Evolutionary conservation across 2,797 vertebrate genomes (phyloP).

Genomic region (Picus viridis): DNA sequence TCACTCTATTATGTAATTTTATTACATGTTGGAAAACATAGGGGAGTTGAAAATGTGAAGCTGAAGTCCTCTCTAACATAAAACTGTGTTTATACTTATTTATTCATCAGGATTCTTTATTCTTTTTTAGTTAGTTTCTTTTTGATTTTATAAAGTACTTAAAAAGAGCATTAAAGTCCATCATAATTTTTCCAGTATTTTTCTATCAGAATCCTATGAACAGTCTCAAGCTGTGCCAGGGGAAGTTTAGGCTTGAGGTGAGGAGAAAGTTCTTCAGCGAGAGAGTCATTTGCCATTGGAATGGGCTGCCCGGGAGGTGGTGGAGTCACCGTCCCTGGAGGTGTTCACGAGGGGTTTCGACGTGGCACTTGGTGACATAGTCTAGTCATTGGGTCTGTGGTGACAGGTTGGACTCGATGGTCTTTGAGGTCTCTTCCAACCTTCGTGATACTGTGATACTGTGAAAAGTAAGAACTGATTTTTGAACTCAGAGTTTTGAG

Average conservation of each 20-base stretch:
- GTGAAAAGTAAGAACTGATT: not conserved
- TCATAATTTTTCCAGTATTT: not conserved
- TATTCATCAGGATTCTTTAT: not conserved
- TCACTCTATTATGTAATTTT: not conserved
- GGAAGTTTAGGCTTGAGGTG: no score
- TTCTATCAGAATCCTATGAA: not conserved
- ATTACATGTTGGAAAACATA: not conserved
- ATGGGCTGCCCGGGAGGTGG: no score
- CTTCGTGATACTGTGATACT: no score
- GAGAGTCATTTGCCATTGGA: no score
- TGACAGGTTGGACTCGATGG: no score
- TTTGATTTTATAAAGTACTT: not conserved
- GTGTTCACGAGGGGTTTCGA: no score
- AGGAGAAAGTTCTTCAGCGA: no score
- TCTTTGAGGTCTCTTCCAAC: no score
- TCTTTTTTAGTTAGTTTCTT: not conserved
- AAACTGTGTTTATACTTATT: not conserved
- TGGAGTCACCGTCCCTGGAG: no score
- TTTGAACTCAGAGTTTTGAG: not conserved
- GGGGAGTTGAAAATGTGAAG: conserved; percentile 24
- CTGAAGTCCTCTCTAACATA: not conserved
- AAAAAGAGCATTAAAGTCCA: not conserved
- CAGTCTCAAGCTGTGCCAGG: no score
- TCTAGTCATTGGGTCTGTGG: no score
- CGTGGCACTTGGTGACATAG: no score